Evolutionary conservation across 2,888 invertebrate genomes (phyloP), one percentile per base, ranked within the genome.

Genomic region (Dasypolia templi): DNA sequence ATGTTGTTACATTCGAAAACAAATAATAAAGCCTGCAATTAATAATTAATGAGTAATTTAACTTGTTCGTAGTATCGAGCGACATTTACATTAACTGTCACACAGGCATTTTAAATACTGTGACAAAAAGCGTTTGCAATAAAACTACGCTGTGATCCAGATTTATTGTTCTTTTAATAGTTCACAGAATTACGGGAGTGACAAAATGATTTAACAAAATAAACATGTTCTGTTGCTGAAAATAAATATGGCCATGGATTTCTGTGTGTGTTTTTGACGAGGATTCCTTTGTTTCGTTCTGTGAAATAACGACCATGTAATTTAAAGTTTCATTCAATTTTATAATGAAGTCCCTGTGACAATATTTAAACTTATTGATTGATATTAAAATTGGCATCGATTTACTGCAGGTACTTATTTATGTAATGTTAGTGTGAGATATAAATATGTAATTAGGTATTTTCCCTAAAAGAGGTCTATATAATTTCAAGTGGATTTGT

Each of bases 161-260:
- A 81, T 81, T 79, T 44, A 79, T 81, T 55, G 53, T 22, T 67
- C 35, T 78, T 78, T 80, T 68, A 63, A 68, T 56, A 68, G 62
- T 78, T 80, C 22, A 68, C 80, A 35, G 62, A 69, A 64, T 81
- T 59, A 63, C 46, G 17, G 63, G 17, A n/a, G 19, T 49, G 42
- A 49, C 46, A 46, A 66, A 66, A 44, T 72, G 35, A 65, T 79
- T 79, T 79, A 7, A 46, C 51, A 51, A n/a, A 58, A 62, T 68
- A 46, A 73, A 79, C 61, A 44, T 1, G 17, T n/a, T 46, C 26
- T n/a, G 39, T 46, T 62, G 62, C 42, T 39, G 32, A 32, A 77
- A 53, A 65, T 65, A 53, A 58, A 62, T 26, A 51, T 12, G 9
- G n/a, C 11, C 26, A 32, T 14, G 42, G 26, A 51, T 76, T 26